Conservation (phyloP, 1,140 invertebrate genomes). For the Ridgeia piscesae region DNA sequence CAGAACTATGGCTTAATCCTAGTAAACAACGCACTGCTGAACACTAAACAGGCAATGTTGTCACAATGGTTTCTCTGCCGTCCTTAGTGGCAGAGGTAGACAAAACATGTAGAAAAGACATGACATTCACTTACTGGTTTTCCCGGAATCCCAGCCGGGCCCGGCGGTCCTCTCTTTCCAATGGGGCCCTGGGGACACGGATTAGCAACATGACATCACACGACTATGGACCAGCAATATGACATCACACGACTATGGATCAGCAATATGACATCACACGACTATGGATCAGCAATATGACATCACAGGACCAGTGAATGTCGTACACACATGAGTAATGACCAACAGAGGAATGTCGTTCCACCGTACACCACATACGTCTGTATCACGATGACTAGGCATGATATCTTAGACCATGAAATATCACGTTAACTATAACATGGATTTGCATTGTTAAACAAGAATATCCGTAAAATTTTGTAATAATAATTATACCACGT, state of each 20-base stretch:
- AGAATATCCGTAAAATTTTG: neutral
- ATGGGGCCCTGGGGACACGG: conserved; percentile 34
- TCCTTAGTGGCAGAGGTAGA: no score
- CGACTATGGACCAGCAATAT: neutral
- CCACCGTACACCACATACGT: neutral
- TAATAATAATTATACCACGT: neutral
- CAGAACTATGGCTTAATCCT: no score
- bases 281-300: neutral
- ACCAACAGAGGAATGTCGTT: neutral
- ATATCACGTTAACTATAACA: neutral
- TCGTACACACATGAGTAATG: no score
- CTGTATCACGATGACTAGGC: neutral
- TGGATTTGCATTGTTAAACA: no score
- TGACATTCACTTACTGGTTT: conserved; percentile 41
- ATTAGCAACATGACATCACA: neutral
- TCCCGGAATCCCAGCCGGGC: conserved; percentile 48
- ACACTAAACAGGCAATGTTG: no score
- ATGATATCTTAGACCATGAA: neutral
- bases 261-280: neutral
- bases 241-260: neutral
- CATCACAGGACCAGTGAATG: neutral
- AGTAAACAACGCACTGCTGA: no score
- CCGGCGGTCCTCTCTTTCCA: conserved; percentile 39
- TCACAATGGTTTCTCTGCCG: no score
- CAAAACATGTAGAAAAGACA: no score